Conservation (phyloP, 2,113 vertebrate genomes). For the Chauna torquata region DNA sequence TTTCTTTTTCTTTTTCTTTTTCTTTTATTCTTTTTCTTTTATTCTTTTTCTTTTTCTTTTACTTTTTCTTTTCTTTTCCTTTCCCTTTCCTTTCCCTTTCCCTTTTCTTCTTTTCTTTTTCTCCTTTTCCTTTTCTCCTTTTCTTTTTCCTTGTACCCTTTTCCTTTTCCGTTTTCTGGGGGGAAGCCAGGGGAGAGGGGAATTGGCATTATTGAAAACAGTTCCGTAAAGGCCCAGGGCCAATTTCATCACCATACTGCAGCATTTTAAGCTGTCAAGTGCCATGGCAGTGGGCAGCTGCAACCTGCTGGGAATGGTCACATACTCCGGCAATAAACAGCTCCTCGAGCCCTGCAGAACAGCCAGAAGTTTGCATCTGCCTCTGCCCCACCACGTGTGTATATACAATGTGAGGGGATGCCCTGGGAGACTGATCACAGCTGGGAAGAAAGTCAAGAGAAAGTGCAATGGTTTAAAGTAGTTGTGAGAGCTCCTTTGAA, state of each 20-base stretch:
- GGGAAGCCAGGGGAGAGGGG: background rate
- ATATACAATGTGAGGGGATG: background rate
- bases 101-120: background rate
- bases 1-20: background rate
- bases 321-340: fast-evolving
- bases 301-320: background rate
- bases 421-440: background rate
- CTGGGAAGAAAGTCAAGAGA: background rate
- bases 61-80: background rate
- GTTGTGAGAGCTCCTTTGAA: background rate
- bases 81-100: background rate
- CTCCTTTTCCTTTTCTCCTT: background rate
- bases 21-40: background rate
- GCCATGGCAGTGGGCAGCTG: background rate
- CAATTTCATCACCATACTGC: background rate
- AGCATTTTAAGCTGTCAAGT: background rate
- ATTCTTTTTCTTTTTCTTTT: background rate
- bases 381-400: fast-evolving
- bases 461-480: background rate
- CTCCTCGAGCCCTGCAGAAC: background rate
- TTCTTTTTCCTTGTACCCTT: background rate
- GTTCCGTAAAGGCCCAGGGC: background rate
- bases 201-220: background rate
- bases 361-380: background rate
- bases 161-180: background rate